phyloP scores from a whole-genome alignment of 2,888 invertebrate genomes.

The Lasioglossum oenotherae region DNA sequence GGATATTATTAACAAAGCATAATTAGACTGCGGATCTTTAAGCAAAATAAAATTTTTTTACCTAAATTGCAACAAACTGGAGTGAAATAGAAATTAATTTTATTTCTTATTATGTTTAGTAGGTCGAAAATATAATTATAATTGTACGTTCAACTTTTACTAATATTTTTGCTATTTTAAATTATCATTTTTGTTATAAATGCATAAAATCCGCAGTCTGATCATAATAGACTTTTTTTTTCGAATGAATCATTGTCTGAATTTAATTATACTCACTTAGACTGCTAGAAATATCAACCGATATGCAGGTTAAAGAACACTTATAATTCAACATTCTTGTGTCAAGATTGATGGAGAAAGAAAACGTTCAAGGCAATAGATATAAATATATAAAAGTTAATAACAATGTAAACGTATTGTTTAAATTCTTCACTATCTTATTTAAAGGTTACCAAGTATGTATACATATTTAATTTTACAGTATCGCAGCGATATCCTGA shows the following conservation, averaged over 20 bases:
- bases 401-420: not conserved
- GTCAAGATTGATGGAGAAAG: not conserved
- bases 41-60: too few species aligned
- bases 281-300: not conserved
- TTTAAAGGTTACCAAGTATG: not conserved
- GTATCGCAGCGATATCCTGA: not conserved
- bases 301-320: not conserved
- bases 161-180: too few species aligned
- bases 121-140: too few species aligned
- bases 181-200: too few species aligned
- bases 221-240: not conserved
- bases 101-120: too few species aligned
- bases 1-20: not conserved
- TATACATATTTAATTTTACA: not conserved
- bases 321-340: not conserved
- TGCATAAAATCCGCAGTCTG: too few species aligned
- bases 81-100: too few species aligned
- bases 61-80: too few species aligned
- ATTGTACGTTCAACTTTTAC: too few species aligned
- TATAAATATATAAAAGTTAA: not conserved
- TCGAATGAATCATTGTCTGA: not conserved
- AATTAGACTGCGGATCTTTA: too few species aligned
- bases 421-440: not conserved
- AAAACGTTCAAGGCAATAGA: not conserved
- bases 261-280: not conserved